Evolutionary conservation across 2,888 invertebrate species (phyloP).

Genomic region (Papilio protenor): DNA sequence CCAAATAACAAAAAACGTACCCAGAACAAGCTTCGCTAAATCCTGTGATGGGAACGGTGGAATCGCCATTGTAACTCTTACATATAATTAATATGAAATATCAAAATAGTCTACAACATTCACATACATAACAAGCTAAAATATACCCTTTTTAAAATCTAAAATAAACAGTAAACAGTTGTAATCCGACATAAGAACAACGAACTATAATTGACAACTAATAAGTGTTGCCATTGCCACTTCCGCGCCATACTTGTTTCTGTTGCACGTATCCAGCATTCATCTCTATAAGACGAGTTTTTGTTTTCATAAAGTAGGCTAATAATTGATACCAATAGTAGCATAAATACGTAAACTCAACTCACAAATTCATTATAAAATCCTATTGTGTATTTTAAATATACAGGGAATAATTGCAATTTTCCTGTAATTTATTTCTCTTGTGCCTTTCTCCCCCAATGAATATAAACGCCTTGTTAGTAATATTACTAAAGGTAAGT

Average conservation of each 20-base stretch:
- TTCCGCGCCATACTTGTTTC: neutral
- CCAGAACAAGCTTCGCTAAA: slow-evolving; percentile 78
- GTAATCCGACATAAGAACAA: slow-evolving; percentile 40
- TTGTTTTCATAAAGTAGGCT: too few relatives aligned
- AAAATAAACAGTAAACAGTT: slow-evolving; percentile 33
- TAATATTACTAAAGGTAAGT: too few relatives aligned
- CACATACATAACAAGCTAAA: neutral
- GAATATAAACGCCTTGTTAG: too few relatives aligned
- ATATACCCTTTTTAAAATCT: slow-evolving; percentile 25
- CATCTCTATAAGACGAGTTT: too few relatives aligned
- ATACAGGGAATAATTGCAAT: too few relatives aligned
- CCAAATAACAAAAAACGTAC: slow-evolving; percentile 69
- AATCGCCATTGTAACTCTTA: slow-evolving; percentile 61
- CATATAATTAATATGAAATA: neutral
- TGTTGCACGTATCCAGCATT: too few relatives aligned
- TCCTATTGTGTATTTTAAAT: too few relatives aligned
- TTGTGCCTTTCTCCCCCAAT: too few relatives aligned
- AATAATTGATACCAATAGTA: too few relatives aligned
- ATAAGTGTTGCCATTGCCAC: slow-evolving; percentile 43
- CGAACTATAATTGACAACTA: slow-evolving; percentile 43
- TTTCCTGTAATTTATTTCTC: too few relatives aligned
- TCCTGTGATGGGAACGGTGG: slow-evolving; percentile 77
- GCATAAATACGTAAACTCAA: too few relatives aligned
- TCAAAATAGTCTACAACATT: slow-evolving; percentile 13
- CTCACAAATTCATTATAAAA: too few relatives aligned